A percentile compares a stretch with the other conserved stretches of the same genome.
phyloP scores from a whole-genome alignment of 2,113 vertebrate species.

The Neolamprologus longior region DNA sequence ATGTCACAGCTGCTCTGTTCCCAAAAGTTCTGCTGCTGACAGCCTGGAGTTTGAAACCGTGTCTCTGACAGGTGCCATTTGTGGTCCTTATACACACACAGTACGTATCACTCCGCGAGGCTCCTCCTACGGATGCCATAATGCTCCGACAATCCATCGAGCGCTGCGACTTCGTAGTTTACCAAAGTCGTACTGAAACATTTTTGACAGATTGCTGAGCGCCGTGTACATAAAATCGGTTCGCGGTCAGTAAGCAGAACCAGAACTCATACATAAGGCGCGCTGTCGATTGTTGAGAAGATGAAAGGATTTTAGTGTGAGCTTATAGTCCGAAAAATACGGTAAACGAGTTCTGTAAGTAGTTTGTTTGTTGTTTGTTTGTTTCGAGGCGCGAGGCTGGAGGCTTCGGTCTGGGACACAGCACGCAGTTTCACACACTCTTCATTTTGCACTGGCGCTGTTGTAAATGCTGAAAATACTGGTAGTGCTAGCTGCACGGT shows the following conservation, averaged over 20 bases:
- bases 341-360: accelerated
- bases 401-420: not conserved
- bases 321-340: not conserved
- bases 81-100: no score
- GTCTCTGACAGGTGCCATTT: no score
- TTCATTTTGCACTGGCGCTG: not conserved
- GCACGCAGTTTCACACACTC: not conserved
- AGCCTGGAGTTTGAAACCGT: no score
- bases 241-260: not conserved
- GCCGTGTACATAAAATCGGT: not conserved
- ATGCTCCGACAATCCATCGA: accelerated
- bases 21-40: no score
- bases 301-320: not conserved
- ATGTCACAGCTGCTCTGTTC: no score
- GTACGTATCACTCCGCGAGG: no score
- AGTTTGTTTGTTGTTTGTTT: not conserved
- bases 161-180: no score
- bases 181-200: not conserved
- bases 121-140: accelerated
- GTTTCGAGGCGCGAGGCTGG: no score
- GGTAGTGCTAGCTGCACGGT: not conserved
- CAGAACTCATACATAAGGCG: not conserved
- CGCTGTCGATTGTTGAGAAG: accelerated
- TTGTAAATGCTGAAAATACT: accelerated
- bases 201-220: not conserved